Evolutionary conservation across 1,140 invertebrate genomes (phyloP).

Genomic region (Caerostris darwini): DNA sequence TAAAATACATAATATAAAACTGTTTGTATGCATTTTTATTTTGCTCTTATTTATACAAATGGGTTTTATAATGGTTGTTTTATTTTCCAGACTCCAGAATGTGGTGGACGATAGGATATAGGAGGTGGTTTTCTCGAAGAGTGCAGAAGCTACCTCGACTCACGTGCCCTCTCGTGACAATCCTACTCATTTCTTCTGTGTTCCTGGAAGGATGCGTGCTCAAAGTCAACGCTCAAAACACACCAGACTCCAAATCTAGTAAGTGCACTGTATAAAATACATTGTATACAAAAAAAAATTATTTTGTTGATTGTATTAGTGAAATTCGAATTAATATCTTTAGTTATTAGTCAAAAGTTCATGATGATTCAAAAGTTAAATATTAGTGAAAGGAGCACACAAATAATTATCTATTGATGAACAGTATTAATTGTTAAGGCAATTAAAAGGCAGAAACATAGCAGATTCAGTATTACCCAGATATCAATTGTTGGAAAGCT

Average conservation of each 20-base stretch:
- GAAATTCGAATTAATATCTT: too few species aligned
- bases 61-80: background rate
- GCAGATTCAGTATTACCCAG: too few species aligned
- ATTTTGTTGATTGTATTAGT: too few species aligned
- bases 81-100: conserved; percentile 45
- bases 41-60: background rate
- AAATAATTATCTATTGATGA: too few species aligned
- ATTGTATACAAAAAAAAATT: too few species aligned
- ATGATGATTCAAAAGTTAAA: too few species aligned
- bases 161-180: conserved; percentile 50
- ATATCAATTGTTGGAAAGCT: too few species aligned
- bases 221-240: conserved; percentile 70
- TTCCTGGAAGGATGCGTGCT: conserved; percentile 46
- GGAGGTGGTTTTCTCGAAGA: conserved; percentile 59
- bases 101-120: conserved; percentile 49
- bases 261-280: background rate
- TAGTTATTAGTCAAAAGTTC: too few species aligned
- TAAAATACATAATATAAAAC: background rate
- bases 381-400: too few species aligned
- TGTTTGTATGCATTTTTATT: background rate
- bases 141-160: conserved; percentile 42
- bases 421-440: too few species aligned
- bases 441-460: too few species aligned
- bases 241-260: conserved; percentile 45
- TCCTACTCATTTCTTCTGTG: conserved; percentile 50